Base-by-base conservation (phyloP, 2,888 invertebrate genomes). In the Copidosoma aretas region DNA sequence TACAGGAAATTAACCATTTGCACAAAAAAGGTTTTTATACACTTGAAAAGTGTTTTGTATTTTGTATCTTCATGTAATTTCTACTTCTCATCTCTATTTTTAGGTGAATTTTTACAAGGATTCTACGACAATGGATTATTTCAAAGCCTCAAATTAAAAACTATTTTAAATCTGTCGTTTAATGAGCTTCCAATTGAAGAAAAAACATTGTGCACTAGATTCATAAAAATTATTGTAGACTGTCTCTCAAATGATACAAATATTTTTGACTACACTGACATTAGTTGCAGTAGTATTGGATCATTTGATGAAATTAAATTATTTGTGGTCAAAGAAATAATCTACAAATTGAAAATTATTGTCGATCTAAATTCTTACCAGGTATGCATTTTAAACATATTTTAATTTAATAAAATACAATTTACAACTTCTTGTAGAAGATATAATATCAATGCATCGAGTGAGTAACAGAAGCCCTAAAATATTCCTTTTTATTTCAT, bases 71-170 rank as follows among this genome's bases (percentile, higher is more conserved):
- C 56, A 22, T 24, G 15, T 17, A 46, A 12, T n/a, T 17, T 46
- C 8, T 14, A 14, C 8, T 64, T 21, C 25, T 10, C 19, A 49
- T 21, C 39, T 57, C 32, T n/a, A n/a, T 21, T 73, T 76, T 60
- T 51, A 79, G 81, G 81, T 76, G 74, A 74, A n/a, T 74, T 78
- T 21, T 78, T 73, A 3, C 79, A 74, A 67, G 82, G 82, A 21
- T 81, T 83, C 64, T 76, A 74, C n/a, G 67, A 71, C 0, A 74
- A 79, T 70, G 78, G 77, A 24, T 75, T 73, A 32, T 81, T 83
- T 71, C 63, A 77, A 43, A 84, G 85, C 8, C 66, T 77, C 14
- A 80, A 80, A 67, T 86, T 67, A 54, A 24, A 21, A 59, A 39
- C 41, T 52, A 24, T 25, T 10, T 67, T 43, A 52, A 67, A 25